Evolutionary conservation across 2,888 invertebrate species (phyloP).

Genomic region (Unio pictorum): DNA sequence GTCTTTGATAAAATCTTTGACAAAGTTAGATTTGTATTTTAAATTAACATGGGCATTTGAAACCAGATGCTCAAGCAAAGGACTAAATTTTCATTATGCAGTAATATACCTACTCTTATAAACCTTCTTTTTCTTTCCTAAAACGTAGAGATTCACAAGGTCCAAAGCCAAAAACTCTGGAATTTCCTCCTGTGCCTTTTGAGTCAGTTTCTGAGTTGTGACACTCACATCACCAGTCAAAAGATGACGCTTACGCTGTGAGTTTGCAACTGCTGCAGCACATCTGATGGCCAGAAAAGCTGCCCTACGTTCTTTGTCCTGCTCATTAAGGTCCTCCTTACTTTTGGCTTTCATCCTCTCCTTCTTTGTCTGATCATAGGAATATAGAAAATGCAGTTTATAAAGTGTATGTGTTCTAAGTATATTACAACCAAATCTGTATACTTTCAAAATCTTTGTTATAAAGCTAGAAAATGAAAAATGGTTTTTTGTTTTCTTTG

Average conservation of each 20-base stretch:
- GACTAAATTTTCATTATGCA: neutral
- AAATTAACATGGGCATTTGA: neutral
- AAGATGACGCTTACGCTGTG: slow-evolving; percentile 55
- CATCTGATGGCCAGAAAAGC: slow-evolving; percentile 67
- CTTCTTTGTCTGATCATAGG: slow-evolving; percentile 35
- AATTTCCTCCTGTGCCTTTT: slow-evolving; percentile 45
- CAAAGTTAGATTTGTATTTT: too few species aligned
- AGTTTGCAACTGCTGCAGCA: slow-evolving; percentile 61
- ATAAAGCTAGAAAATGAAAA: too few species aligned
- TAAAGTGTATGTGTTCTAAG: neutral
- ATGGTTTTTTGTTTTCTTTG: too few species aligned
- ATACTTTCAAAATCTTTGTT: too few species aligned
- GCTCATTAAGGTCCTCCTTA: slow-evolving; percentile 49
- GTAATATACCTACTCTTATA: slow-evolving; percentile 61
- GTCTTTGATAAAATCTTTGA: too few species aligned
- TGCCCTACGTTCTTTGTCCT: slow-evolving; percentile 57
- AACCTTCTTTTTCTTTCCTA: slow-evolving; percentile 68
- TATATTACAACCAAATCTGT: neutral
- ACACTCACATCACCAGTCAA: slow-evolving; percentile 60
- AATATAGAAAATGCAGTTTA: slow-evolving; percentile 1
- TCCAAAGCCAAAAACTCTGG: slow-evolving; percentile 68
- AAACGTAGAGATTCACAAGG: slow-evolving; percentile 63
- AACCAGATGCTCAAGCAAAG: neutral
- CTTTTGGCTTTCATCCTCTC: slow-evolving; percentile 26
- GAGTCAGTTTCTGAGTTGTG: slow-evolving; percentile 50